Evolutionary conservation across 2,797 vertebrate species (phyloP), one percentile per base, ranked within the genome.

Genomic region (Tarsius wallacei): DNA sequence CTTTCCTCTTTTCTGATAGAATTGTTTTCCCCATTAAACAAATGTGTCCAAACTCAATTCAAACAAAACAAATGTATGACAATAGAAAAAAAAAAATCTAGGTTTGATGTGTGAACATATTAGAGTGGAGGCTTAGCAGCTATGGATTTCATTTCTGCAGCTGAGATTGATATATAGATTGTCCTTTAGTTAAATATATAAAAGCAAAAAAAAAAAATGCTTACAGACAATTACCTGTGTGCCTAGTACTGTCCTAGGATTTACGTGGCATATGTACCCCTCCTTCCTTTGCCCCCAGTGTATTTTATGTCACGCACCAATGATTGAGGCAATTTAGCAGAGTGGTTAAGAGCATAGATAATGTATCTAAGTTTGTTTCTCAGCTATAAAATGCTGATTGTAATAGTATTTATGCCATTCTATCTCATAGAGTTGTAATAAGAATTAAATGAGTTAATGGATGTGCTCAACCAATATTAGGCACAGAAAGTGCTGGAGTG

Each of bases 21-120:
- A 74, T 28, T 64, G 91, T 47, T 42, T 42, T 5, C 13, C 22
- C 28, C 47, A 66, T n/a, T 91, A 93, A 85, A 42, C 33, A 93
- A 94, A 90, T 14, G 19, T 14, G 7, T 22, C 22, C 55, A 73
- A 53, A 81, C 31, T 14, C 11, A 76, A 73, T 76, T 83, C 81
- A 96, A 89, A 84, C 64, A 89, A 76, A 94, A 87, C 24, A 91
- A 87, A 78, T 91, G 55, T 71, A 53, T 36, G 11, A 76, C 11
- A 92, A 84, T 11, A 70, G 53, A 51, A n/a, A 63, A 11, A 33
- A 57, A 61, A 80, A 55, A 55, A 47, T 49, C 36, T 49, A 53
- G 42, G 7, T 90, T 64, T 94, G 70, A 57, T 73, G 49, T 73
- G 26, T 84, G n/a, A 93, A 93, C 57, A 73, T 88, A 71, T 24